Percentiles rank a stretch among this genome's conserved stretches.
phyloP scores from a whole-genome alignment of 2,113 vertebrate genomes.

The Eolophus roseicapilla region DNA sequence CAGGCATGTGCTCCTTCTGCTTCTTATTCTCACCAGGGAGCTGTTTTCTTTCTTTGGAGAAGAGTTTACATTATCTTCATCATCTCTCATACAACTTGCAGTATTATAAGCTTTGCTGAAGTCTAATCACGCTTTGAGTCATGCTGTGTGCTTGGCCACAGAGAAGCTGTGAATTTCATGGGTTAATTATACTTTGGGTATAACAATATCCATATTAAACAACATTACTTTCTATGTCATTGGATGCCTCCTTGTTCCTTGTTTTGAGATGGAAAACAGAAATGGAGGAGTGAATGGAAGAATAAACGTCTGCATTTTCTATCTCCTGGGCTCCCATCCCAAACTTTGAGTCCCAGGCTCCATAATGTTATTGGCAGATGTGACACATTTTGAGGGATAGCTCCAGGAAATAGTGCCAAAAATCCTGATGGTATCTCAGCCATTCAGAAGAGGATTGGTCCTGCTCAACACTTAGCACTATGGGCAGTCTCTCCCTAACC shows the following conservation, averaged over 20 bases:
- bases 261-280: neutral
- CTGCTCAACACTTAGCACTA: neutral
- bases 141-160: neutral
- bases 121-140: neutral
- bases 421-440: neutral
- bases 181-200: neutral
- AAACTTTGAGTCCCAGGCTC: neutral
- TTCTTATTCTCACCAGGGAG: neutral
- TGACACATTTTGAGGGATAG: neutral
- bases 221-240: neutral
- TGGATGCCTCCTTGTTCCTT: neutral
- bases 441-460: neutral
- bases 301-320: neutral
- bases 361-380: neutral
- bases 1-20: neutral
- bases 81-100: neutral
- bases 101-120: neutral
- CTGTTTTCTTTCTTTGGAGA: neutral
- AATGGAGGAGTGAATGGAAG: neutral
- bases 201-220: neutral
- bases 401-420: neutral
- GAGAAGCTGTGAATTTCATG: neutral
- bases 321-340: neutral
- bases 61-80: neutral
- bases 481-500: neutral